A percentile compares a stretch with the other conserved stretches of the same genome.
Evolutionary conservation across 2,888 invertebrate genomes (phyloP).

Genomic region (Catocala nupta): DNA sequence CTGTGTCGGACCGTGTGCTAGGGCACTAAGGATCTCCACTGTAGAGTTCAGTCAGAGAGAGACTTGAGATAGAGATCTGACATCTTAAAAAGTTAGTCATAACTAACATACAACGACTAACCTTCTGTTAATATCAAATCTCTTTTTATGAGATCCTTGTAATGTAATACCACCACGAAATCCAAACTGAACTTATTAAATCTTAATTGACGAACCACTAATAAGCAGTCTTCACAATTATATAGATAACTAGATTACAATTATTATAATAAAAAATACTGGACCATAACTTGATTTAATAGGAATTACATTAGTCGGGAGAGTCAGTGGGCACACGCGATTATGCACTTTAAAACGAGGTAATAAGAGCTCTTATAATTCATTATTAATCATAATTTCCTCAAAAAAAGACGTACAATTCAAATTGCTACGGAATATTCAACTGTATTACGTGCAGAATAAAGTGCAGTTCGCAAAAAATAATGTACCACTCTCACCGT

Average conservation of each 20-base stretch:
- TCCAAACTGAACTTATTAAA: conserved; percentile 57
- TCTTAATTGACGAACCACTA: conserved; percentile 83
- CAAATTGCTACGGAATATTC: neutral
- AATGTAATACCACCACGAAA: conserved; percentile 50
- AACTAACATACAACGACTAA: conserved; percentile 3
- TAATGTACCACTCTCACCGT: conserved; percentile 33
- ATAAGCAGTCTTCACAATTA: conserved; percentile 82
- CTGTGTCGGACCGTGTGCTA: conserved; percentile 26
- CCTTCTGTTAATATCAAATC: neutral
- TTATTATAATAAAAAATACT: conserved; percentile 79
- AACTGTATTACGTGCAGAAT: conserved; percentile 18
- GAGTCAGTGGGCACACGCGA: conserved; percentile 49
- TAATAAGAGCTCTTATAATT: neutral
- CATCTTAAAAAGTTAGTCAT: neutral
- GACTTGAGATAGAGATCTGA: neutral
- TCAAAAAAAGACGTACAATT: neutral
- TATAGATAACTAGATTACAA: conserved; percentile 68
- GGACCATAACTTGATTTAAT: conserved; percentile 84
- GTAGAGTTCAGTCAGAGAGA: neutral
- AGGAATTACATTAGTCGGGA: conserved; percentile 71
- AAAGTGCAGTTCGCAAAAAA: conserved; percentile 35
- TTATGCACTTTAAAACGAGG: conserved; percentile 41
- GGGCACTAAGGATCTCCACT: conserved; percentile 27
- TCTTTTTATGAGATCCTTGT: conserved; percentile 22
- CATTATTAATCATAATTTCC: neutral